Evolutionary conservation across 1,140 invertebrate species (phyloP).

Genomic region (Drosophila paulistorum): DNA sequence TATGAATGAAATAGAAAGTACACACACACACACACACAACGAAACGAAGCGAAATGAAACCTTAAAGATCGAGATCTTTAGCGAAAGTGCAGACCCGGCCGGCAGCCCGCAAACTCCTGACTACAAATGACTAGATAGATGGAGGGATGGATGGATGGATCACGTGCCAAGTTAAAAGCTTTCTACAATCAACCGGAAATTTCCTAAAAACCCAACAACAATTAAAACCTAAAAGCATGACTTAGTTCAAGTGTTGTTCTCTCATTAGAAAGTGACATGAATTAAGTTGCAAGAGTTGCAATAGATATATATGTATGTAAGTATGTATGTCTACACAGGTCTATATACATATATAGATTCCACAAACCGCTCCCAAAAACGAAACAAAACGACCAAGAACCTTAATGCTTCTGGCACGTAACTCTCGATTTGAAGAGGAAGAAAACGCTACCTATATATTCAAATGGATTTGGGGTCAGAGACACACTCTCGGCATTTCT

Average conservation of each 20-base stretch:
- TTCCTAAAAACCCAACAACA: slow-evolving; percentile 30
- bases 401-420: slow-evolving; percentile 5
- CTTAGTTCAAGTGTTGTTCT: slow-evolving; percentile 36
- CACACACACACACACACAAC: slow-evolving; percentile 8
- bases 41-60: slow-evolving; percentile 47
- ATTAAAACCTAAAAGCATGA: slow-evolving; percentile 23
- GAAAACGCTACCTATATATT: not conserved
- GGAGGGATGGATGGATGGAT: not conserved
- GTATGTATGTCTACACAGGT: not conserved
- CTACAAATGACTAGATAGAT: not conserved
- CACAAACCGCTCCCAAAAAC: not conserved
- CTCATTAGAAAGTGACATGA: slow-evolving; percentile 46
- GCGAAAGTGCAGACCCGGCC: slow-evolving; percentile 60
- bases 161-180: slow-evolving; percentile 27
- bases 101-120: slow-evolving; percentile 26
- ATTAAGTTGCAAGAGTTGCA: not conserved
- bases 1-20: slow-evolving; percentile 77
- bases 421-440: not conserved
- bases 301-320: not conserved
- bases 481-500: slow-evolving; percentile 21
- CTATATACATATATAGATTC: not conserved
- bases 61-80: slow-evolving; percentile 54
- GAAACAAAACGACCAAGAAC: not conserved
- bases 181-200: slow-evolving; percentile 67
- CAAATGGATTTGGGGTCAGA: slow-evolving; percentile 62